Conservation (phyloP, 2,113 vertebrate genomes). For the Choloepus hoffmanni region DNA sequence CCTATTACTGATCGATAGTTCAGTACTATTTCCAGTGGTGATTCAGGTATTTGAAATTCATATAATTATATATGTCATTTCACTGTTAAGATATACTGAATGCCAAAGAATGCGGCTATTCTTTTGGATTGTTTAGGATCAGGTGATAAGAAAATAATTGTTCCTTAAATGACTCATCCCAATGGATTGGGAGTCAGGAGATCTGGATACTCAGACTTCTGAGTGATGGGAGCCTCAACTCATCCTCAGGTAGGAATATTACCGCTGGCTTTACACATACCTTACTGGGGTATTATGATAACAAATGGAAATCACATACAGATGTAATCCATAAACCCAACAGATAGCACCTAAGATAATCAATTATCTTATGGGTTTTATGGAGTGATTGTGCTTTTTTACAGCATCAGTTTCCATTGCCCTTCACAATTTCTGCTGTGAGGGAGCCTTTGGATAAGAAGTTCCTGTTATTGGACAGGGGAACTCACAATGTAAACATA, state of each 20-base stretch:
- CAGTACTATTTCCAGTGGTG: not conserved
- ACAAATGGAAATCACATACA: not conserved
- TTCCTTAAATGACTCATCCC: not conserved
- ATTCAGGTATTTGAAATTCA: not conserved
- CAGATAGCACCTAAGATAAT: too few relatives aligned
- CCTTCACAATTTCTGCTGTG: not conserved
- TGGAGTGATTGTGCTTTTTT: not conserved
- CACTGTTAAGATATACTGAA: not conserved
- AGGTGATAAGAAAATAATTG: not conserved
- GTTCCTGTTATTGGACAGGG: not conserved
- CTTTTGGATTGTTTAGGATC: not conserved
- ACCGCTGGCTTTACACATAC: not conserved
- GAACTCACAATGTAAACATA: conserved; percentile 36
- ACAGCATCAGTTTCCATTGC: not conserved
- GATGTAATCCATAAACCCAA: not conserved
- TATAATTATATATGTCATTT: too few relatives aligned
- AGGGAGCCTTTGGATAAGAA: not conserved
- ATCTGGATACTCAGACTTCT: not conserved
- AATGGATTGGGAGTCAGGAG: not conserved
- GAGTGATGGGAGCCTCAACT: not conserved
- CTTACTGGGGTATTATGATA: not conserved
- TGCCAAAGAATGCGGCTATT: not conserved
- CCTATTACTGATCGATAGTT: not conserved
- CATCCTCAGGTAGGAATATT: not conserved
- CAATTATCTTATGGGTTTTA: not conserved